Evolutionary conservation across 2,113 vertebrate species (phyloP).

Genomic region (Salvelinus sp.): DNA sequence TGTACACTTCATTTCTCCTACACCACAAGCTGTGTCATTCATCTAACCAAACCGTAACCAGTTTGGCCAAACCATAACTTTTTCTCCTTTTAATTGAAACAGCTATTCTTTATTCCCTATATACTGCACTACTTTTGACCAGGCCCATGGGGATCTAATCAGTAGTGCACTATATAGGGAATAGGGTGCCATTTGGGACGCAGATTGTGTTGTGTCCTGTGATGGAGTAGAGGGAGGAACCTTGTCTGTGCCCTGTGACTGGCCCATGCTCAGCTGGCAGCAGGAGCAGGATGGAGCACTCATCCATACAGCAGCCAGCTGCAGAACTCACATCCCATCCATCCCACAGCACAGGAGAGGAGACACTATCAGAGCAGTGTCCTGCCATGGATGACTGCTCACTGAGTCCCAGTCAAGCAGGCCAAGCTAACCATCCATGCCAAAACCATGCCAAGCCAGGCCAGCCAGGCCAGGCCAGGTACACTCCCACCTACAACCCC

Average conservation of each 20-base stretch:
- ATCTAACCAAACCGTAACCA: too few relatives aligned
- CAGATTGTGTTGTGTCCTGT: too few relatives aligned
- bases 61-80: too few relatives aligned
- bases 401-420: background rate
- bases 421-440: constrained; percentile 11
- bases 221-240: too few relatives aligned
- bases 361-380: background rate
- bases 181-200: too few relatives aligned
- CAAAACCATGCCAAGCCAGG: background rate
- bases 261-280: constrained; percentile 3
- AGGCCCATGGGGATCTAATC: background rate
- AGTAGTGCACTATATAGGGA: too few relatives aligned
- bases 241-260: background rate
- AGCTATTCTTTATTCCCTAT: too few relatives aligned
- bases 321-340: background rate
- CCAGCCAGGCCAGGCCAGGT: background rate
- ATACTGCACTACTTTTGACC: too few relatives aligned
- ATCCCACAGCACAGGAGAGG: constrained; percentile 11
- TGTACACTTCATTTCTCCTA: too few relatives aligned
- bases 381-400: constrained; percentile 5
- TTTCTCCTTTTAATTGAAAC: too few relatives aligned
- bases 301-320: constrained; percentile 22
- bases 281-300: background rate
- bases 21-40: too few relatives aligned
- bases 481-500: background rate